Conservation (phyloP, 2,113 vertebrate species). For the Psittacula cyanocephala region DNA sequence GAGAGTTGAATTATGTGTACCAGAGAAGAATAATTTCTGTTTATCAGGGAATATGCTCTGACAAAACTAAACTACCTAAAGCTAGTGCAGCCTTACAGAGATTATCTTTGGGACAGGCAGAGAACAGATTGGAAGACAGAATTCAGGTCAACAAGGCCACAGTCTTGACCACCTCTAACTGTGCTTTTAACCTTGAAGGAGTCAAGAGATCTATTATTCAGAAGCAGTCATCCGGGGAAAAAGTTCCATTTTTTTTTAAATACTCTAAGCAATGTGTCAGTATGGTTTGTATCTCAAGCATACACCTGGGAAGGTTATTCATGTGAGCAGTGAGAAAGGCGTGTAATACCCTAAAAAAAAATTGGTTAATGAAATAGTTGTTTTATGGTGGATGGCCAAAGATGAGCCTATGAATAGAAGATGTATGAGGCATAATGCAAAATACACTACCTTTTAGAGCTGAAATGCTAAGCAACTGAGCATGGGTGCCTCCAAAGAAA, state of each 20-base stretch:
- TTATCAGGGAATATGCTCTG: background rate
- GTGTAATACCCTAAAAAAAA: background rate
- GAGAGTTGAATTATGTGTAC: background rate
- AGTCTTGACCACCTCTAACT: background rate
- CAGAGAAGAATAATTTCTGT: background rate
- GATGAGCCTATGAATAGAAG: background rate
- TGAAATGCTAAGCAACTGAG: background rate
- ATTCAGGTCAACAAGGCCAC: background rate
- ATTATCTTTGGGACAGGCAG: background rate
- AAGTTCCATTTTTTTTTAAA: background rate
- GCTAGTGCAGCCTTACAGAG: background rate
- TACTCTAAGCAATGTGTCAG: background rate
- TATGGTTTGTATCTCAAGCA: background rate
- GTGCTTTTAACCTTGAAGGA: background rate
- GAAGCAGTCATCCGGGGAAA: background rate
- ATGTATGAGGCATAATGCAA: background rate
- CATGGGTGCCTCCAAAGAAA: background rate
- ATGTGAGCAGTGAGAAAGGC: background rate
- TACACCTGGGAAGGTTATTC: background rate
- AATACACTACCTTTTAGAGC: background rate
- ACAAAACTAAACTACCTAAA: background rate
- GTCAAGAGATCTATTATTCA: background rate
- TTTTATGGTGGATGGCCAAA: background rate
- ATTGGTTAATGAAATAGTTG: background rate
- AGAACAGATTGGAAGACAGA: background rate